Base-by-base conservation (phyloP, 2,797 vertebrate genomes). In the Amblyraja radiata region DNA sequence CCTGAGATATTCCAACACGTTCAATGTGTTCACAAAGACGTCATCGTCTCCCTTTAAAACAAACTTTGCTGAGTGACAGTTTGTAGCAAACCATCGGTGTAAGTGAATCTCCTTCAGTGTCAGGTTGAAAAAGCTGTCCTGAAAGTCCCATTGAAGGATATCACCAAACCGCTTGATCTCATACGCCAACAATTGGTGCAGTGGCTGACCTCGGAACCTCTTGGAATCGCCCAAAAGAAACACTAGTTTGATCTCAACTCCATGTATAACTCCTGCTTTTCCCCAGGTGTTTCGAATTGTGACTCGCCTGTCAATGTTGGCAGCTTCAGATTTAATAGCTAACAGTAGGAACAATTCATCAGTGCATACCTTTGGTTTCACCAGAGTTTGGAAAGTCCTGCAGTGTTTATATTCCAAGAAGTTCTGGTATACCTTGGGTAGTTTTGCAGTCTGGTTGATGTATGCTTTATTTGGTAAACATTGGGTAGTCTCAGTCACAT, bases 41-140 rank as follows among this genome's bases (percentile, higher is more conserved):
- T 97, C 97, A 0, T 97, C 97, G 0, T 97, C 97, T 0, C 97
- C 97, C 93, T 97, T 97, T 1, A 97, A 94, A 93, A 96, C 93
- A 4, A 97, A 97, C 54, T 84, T 94, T 92, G 95, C 94, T 0
- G 94, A 95, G 68, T 73, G 93, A 71, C 97, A 97, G 21, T 96
- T 95, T 13, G 94, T 93, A 0, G 0, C 93, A 74, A 96, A 95
- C 97, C 97, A 97, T 93, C 95, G 95, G 28, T 97, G 96, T 94
- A 97, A 95, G 88, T 96, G 96, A 90, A 97, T 94, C 94, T 97
- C 97, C 94, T 97, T 97, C 46, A 97, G 95, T 0, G 96, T 97
- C 94, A 97, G 94, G 94, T 97, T 97, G 95, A 97, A 97, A 94
- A 97, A 97, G 93, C 95, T 95, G 21, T 97, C 97, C 0, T 93